phyloP scores from a whole-genome alignment of 2,888 invertebrate genomes.

The Biston betularia region DNA sequence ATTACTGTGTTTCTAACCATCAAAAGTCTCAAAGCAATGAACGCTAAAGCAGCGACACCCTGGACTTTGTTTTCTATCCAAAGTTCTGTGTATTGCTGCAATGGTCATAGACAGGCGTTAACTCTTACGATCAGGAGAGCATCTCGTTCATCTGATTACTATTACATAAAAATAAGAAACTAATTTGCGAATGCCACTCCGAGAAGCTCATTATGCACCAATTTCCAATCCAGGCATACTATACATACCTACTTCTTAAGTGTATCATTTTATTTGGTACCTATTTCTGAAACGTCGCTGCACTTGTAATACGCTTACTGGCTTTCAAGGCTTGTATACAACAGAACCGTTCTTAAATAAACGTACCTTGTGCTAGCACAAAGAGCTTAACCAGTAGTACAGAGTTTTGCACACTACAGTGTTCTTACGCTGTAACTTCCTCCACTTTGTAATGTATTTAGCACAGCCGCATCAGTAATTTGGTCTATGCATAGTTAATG shows the following conservation, averaged over 20 bases:
- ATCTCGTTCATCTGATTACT: too few relatives aligned
- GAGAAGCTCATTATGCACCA: too few relatives aligned
- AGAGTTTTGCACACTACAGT: constrained; percentile 50
- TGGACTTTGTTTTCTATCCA: too few relatives aligned
- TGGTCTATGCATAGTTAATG: constrained; percentile 41
- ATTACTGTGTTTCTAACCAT: too few relatives aligned
- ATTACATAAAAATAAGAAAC: too few relatives aligned
- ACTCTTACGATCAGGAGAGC: too few relatives aligned
- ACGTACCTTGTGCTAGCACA: constrained; percentile 4
- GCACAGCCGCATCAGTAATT: constrained; percentile 51
- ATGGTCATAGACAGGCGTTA: too few relatives aligned
- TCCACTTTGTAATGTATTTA: constrained; percentile 52
- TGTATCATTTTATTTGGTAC: neutral
- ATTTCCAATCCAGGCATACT: neutral
- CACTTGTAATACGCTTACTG: neutral
- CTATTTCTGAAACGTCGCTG: neutral
- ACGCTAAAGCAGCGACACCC: too few relatives aligned
- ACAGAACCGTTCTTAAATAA: constrained; percentile 8
- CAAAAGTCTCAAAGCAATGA: too few relatives aligned
- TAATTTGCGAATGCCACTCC: too few relatives aligned
- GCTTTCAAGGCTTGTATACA: neutral
- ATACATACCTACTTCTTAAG: too few relatives aligned
- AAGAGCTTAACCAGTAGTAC: constrained; percentile 16
- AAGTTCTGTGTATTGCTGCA: too few relatives aligned
- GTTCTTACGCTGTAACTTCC: constrained; percentile 42